A percentile compares a stretch with the other conserved stretches of the same genome.
Evolutionary conservation across 2,888 invertebrate species (phyloP).

Genomic region (Autographa gamma): DNA sequence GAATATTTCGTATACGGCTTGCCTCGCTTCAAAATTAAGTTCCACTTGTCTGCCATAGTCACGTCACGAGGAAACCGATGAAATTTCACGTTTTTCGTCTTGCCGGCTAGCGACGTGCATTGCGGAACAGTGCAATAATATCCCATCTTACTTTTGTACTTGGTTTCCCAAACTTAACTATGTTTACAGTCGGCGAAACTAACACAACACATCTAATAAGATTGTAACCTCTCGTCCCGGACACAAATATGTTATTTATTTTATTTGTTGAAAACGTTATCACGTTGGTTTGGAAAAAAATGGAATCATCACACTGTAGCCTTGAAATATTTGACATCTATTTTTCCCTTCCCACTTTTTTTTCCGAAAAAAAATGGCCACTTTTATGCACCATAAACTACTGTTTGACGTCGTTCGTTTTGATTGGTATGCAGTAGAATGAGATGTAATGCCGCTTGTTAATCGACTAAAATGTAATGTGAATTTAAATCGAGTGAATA

Average conservation of each 20-base stretch:
- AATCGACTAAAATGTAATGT: constrained; percentile 52
- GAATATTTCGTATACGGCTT: constrained; percentile 87
- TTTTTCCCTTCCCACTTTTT: constrained; percentile 83
- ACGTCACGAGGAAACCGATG: constrained; percentile 84
- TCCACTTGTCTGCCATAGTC: constrained; percentile 83
- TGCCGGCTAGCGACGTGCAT: constrained; percentile 87
- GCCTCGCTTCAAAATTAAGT: constrained; percentile 81
- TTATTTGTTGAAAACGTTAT: constrained; percentile 83
- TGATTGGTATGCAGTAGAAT: constrained; percentile 19
- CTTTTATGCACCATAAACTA: constrained; percentile 69
- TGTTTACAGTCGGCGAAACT: constrained; percentile 55
- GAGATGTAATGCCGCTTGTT: constrained; percentile 5
- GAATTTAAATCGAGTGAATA: neutral
- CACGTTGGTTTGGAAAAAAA: constrained; percentile 83
- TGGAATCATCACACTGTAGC: constrained; percentile 86
- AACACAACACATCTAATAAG: constrained; percentile 68
- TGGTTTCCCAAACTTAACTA: constrained; percentile 52
- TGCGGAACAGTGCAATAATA: constrained; percentile 88
- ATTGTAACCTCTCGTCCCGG: constrained; percentile 54
- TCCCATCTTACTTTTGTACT: constrained; percentile 77
- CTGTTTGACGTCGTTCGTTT: constrained; percentile 45
- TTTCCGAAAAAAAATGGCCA: constrained; percentile 73
- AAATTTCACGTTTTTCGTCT: constrained; percentile 87
- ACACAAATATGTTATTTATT: constrained; percentile 62
- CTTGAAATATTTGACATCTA: constrained; percentile 88